These are phyloP conservation scores for Sesamia nonagrioides DNA, from an alignment of 1,140 invertebrate genomes.

Conservation along the genomic window DNA sequence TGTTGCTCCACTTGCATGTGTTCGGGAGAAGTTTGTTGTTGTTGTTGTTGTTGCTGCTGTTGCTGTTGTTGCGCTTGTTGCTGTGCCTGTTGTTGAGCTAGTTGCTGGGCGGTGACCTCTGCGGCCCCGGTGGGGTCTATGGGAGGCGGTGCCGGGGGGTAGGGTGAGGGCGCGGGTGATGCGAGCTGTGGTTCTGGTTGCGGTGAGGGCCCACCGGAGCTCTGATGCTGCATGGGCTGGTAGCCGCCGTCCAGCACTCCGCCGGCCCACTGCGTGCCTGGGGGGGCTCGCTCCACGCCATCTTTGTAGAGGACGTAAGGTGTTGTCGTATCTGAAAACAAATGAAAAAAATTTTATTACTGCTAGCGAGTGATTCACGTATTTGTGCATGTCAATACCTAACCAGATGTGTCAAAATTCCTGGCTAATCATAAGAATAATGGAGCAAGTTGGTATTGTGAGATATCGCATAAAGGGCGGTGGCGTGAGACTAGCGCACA, in stretches of 20 bases:
- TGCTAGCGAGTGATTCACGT: neutral
- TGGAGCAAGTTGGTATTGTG: conserved; percentile 25
- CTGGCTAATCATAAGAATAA: conserved; percentile 24
- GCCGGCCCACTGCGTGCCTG: conserved; percentile 88
- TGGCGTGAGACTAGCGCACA: conserved; percentile 23
- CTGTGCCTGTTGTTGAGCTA: conserved; percentile 87
- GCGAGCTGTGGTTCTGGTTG: conserved; percentile 87
- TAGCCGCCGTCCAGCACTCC: conserved; percentile 89
- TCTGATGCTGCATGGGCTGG: conserved; percentile 88
- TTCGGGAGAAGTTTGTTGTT: conserved; percentile 88
- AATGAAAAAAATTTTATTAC: conserved; percentile 55
- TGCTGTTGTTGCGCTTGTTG: conserved; percentile 87
- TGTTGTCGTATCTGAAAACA: conserved; percentile 92
- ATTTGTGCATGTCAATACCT: conserved; percentile 10
- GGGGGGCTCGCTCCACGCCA: conserved; percentile 91
- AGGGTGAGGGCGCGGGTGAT: conserved; percentile 88
- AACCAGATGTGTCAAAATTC: conserved; percentile 29
- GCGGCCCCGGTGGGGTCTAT: conserved; percentile 87
- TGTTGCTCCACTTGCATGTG: conserved; percentile 89
- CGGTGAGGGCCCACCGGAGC: conserved; percentile 87
- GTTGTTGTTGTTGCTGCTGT: conserved; percentile 85
- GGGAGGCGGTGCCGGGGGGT: conserved; percentile 90
- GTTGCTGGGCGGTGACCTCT: conserved; percentile 87
- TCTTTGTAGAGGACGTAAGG: conserved; percentile 96
- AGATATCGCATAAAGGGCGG: conserved; percentile 37